Evolutionary conservation across 2,888 invertebrate genomes (phyloP), one percentile per base, ranked within the genome.

Genomic region (Dexiosoma caninum): DNA sequence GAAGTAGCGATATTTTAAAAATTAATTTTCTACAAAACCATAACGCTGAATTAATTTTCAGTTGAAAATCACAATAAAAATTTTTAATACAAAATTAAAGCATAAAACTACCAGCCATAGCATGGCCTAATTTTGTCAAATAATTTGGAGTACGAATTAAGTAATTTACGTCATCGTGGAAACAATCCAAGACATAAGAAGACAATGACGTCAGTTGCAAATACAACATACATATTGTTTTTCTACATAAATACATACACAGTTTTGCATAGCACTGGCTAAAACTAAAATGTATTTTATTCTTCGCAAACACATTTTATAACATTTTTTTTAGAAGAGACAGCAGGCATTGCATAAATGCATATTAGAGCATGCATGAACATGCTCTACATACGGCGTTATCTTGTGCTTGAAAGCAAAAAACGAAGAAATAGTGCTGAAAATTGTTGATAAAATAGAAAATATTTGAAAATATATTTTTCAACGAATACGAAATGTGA

Each of bases 151-250:
- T 27, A 27, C 6, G 27, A 5, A 27, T 27, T 27, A 27, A 14
- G 7, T 42, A 16, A 23, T 4, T 12, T 49, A 7, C 14, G 3
- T 2, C n/a, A 9, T 1, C 27, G 46, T 27, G 27, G n/a, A 6
- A 27, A 27, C 14, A 51, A 8, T 51, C 3, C 1, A 14, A 6
- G 1, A 27, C 57, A 46, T 71, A 46, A 5, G 10, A 49, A n/a
- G n/a, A 35, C 14, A 60, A 51, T 71, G 71, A 71, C 51, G 71
- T 72, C 62, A 72, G 44, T n/a, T 44, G 62, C 71, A 62, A 1
- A 6, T 57, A 21, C 12, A 35, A 21, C 7, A 21, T 53, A 27
- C 37, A n/a, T n/a, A 12, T 16, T 27, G 4, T 2, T 9, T 27
- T 27, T n/a, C 35, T 5, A 27, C 46, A 21, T 9, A 59, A 12